Evolutionary conservation across 2,888 invertebrate genomes (phyloP), one percentile per base, ranked within the genome.

Genomic region (Acronicta psi): DNA sequence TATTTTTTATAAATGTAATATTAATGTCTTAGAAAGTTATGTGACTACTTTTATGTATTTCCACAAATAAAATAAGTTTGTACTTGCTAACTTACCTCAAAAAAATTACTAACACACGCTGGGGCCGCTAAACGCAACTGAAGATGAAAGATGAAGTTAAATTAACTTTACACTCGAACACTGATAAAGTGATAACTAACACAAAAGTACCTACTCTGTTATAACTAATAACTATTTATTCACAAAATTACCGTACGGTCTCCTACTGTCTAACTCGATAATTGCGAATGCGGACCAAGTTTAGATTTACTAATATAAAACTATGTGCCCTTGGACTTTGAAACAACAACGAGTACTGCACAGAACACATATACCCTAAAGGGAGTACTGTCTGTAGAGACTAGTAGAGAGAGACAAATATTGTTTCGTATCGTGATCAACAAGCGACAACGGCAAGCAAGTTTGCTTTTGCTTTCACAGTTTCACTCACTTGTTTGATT

Each of bases 321-420:
- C 55, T 75, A 43, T n/a, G 44, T 38, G 60, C 25, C 76, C 73
- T 75, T 74, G 74, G 76, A 74, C 74, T 74, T 74, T 75, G 76
- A 59, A 69, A 73, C 69, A 49, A 53, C 53, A 17, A 37, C n/a
- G 36, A 31, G 8, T n/a, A n/a, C n/a, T n/a, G n/a, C n/a, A n/a
- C n/a, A n/a, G n/a, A n/a, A n/a, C n/a, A n/a, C n/a, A n/a, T n/a
- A n/a, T n/a, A n/a, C n/a, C n/a, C n/a, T n/a, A n/a, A n/a, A n/a
- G n/a, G n/a, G n/a, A n/a, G n/a, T n/a, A n/a, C n/a, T n/a, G n/a
- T n/a, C n/a, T n/a, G n/a, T n/a, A n/a, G n/a, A n/a, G n/a, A n/a
- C n/a, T n/a, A 18, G 45, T 8, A 25, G 29, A 11, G 29, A 11
- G 29, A 29, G 11, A 29, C 29, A 2, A 29, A 29, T 11, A 29